Evolutionary conservation across 2,888 invertebrate genomes (phyloP).

Genomic region (Drosophila mettleri): DNA sequence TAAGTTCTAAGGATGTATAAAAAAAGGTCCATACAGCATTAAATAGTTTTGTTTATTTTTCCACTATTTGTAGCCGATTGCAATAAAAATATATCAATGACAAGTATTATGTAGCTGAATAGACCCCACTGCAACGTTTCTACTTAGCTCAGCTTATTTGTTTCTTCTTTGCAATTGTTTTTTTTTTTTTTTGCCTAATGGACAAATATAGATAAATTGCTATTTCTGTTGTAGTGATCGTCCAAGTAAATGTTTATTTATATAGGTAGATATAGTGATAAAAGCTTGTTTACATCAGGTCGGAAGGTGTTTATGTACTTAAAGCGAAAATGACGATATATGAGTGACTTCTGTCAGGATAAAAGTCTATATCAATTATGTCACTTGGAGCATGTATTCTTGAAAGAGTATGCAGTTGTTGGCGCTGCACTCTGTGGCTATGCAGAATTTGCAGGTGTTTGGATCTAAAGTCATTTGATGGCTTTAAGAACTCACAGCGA

Average conservation of each 20-base stretch:
- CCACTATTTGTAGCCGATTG: too few species aligned
- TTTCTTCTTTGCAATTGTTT: slow-evolving; percentile 19
- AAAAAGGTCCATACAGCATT: too few species aligned
- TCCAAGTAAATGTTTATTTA: slow-evolving; percentile 12
- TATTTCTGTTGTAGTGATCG: slow-evolving; percentile 51
- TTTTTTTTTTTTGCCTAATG: slow-evolving; percentile 38
- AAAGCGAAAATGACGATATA: not conserved
- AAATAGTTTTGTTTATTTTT: too few species aligned
- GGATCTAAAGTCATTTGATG: slow-evolving; percentile 60
- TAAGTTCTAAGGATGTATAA: too few species aligned
- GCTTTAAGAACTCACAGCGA: slow-evolving; percentile 17
- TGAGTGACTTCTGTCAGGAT: not conserved
- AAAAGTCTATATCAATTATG: not conserved
- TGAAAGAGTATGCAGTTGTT: not conserved
- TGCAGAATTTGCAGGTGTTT: slow-evolving; percentile 64
- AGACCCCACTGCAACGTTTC: not conserved
- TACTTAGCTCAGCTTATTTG: not conserved
- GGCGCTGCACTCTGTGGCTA: not conserved
- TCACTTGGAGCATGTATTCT: not conserved
- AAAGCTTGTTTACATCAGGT: not conserved
- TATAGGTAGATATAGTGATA: not conserved
- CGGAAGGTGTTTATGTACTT: not conserved
- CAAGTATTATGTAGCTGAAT: not conserved
- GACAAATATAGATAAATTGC: slow-evolving; percentile 65
- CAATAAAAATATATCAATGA: too few species aligned